Evolutionary conservation across 1,140 invertebrate species (phyloP).

Genomic region (Babylonia areolata): DNA sequence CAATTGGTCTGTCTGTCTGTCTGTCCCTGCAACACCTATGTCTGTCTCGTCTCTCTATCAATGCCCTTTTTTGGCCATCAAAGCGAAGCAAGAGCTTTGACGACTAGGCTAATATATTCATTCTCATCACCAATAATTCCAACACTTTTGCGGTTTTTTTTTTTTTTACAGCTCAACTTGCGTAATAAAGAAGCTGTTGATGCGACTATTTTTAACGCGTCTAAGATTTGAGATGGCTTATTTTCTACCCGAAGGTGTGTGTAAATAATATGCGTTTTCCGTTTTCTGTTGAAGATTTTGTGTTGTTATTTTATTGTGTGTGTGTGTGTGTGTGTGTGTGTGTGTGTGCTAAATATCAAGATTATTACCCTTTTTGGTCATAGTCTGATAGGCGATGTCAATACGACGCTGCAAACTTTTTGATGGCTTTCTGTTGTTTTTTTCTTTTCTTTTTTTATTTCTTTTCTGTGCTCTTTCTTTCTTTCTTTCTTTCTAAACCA

Average conservation of each 20-base stretch:
- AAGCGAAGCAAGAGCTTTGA: background rate
- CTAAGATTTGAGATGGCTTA: background rate
- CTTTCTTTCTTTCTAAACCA: background rate
- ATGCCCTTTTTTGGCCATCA: background rate
- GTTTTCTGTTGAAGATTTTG: background rate
- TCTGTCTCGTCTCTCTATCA: background rate
- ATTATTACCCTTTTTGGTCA: background rate
- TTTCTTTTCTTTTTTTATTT: background rate
- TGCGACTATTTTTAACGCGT: background rate
- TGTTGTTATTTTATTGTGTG: background rate
- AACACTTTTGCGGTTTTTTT: constrained; percentile 3
- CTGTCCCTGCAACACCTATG: background rate
- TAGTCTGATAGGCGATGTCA: background rate
- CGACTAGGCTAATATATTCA: background rate
- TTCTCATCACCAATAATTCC: background rate
- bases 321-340: background rate
- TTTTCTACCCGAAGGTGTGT: background rate
- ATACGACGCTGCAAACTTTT: background rate
- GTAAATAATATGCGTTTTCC: background rate
- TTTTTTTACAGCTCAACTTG: background rate
- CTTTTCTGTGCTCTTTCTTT: background rate
- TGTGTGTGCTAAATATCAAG: background rate
- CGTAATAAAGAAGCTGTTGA: background rate
- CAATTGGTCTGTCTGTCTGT: background rate
- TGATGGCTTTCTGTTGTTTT: background rate